Base-by-base conservation (phyloP, 2,888 invertebrate species). In the Beris morrisii region DNA sequence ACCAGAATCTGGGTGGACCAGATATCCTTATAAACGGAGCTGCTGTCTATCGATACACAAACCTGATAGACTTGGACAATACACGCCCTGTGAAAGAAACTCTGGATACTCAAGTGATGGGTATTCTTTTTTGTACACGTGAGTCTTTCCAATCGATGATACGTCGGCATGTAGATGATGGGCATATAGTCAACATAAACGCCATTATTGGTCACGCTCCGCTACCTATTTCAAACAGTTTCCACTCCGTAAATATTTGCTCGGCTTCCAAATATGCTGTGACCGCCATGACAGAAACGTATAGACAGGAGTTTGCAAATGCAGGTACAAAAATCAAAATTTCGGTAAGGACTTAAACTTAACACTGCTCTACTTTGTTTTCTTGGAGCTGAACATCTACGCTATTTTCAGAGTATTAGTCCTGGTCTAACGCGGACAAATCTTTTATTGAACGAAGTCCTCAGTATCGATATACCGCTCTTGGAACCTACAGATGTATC, bases 1-100 rank as follows among this genome's bases (percentile, higher is more conserved):
- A 83, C 46, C 71, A 76, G 6, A 74, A 79, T 4, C 71, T 84
- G 2, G 86, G 86, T 0, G 83, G 83, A 5, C 78, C 84, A 5
- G 83, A 85, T 73, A 79, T 87, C 1, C 77, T 86, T 53, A 74
- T 87, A 7, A 87, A 87, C 72, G 85, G 85, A 71, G 86, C 86
- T 0, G 86, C 83, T 1, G 65, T 77, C 1, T 63, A 65, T 1
- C 2, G 45, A 32, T 69, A 70, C 4, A 56, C 70, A 4, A 55
- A 32, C 13, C 15, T 77, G 44, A 69, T 68, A 45, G 70, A 71
- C 5, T 69, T 72, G 55, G 70, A 72, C 7, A 57, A 65, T 13
- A 52, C 61, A 4, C 69, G 74, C 28, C 71, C 74, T 44, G 72
- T 82, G 30, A 77, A 76, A 65, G 70, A 76, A 9, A 73, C 80